These are phyloP conservation scores for Megaleporinus macrocephalus DNA, from an alignment of 2,113 vertebrate genomes.

Conservation along the genomic window DNA sequence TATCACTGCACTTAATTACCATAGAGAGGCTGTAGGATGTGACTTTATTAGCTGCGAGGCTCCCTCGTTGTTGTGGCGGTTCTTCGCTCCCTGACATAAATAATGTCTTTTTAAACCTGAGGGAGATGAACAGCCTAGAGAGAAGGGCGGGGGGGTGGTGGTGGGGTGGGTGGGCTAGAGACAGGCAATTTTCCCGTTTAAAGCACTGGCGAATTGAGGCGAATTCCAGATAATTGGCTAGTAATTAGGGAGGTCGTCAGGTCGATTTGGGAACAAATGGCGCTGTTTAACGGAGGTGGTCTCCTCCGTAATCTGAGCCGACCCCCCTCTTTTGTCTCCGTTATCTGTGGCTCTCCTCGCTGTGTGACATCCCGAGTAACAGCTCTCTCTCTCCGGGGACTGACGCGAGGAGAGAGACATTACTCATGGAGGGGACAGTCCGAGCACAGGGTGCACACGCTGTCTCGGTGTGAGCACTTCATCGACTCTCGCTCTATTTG, in stretches of 20 bases:
- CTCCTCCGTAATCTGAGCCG: slow-evolving; percentile 75
- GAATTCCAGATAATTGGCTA: slow-evolving; percentile 87
- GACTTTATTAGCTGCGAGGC: slow-evolving; percentile 42
- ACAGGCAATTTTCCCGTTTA: slow-evolving; percentile 72
- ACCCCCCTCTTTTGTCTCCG: slow-evolving; percentile 67
- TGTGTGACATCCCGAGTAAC: slow-evolving; percentile 69
- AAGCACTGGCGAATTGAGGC: slow-evolving; percentile 70
- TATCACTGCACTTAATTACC: slow-evolving; percentile 67
- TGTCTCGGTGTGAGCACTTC: neutral
- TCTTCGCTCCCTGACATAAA: slow-evolving; percentile 50
- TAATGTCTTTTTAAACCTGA: slow-evolving; percentile 51
- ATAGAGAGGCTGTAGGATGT: slow-evolving; percentile 48
- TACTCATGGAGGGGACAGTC: slow-evolving; percentile 56
- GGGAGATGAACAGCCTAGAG: slow-evolving; percentile 33
- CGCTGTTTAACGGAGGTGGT: slow-evolving; percentile 86
- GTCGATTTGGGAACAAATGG: slow-evolving; percentile 87
- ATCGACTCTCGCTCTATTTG: neutral
- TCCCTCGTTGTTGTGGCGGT: slow-evolving; percentile 20
- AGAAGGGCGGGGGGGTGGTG: slow-evolving; percentile 30
- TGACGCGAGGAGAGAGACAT: slow-evolving; percentile 45
- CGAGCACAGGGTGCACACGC: neutral
- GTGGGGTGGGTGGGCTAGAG: slow-evolving; percentile 29
- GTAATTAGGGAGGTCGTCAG: slow-evolving; percentile 89
- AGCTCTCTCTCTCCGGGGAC: slow-evolving; percentile 57
- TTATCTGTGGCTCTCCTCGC: slow-evolving; percentile 62